Percentiles rank a stretch among this genome's conserved stretches.
phyloP scores from a whole-genome alignment of 2,888 invertebrate genomes.

The Emmelina monodactyla region DNA sequence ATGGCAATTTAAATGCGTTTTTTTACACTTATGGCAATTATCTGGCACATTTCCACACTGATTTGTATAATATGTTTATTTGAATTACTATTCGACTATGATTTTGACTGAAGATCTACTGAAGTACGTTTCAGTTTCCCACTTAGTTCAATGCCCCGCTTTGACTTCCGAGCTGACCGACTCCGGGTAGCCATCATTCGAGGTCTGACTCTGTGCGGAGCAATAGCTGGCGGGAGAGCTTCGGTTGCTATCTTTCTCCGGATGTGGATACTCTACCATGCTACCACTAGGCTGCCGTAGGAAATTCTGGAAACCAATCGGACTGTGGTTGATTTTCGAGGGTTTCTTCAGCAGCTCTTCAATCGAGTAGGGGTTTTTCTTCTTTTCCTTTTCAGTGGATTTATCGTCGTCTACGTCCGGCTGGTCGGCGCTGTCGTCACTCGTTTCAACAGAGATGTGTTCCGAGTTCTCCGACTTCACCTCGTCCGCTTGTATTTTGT shows the following conservation, averaged over 20 bases:
- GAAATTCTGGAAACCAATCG: conserved; percentile 46
- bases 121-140: not conserved
- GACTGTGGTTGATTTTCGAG: conserved; percentile 62
- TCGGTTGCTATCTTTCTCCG: conserved; percentile 42
- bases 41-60: too few relatives aligned
- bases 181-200: conserved; percentile 49
- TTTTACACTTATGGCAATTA: too few relatives aligned
- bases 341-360: conserved; percentile 86
- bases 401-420: conserved; percentile 51
- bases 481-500: conserved; percentile 44
- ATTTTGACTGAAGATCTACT: too few relatives aligned
- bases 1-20: too few relatives aligned
- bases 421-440: conserved; percentile 68
- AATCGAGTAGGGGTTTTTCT: conserved; percentile 87
- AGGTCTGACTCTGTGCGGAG: conserved; percentile 44
- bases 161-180: conserved; percentile 46
- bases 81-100: too few relatives aligned
- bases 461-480: conserved; percentile 50
- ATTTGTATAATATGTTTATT: too few relatives aligned
- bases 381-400: conserved; percentile 48
- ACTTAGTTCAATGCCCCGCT: conserved; percentile 32
- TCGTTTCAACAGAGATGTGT: conserved; percentile 63
- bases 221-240: conserved; percentile 57
- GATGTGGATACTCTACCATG: conserved; percentile 54
- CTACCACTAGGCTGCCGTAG: conserved; percentile 68